These are phyloP conservation scores for Sebastes baramenuke DNA, from an alignment of 2,797 vertebrate species.

Conservation along the genomic window DNA sequence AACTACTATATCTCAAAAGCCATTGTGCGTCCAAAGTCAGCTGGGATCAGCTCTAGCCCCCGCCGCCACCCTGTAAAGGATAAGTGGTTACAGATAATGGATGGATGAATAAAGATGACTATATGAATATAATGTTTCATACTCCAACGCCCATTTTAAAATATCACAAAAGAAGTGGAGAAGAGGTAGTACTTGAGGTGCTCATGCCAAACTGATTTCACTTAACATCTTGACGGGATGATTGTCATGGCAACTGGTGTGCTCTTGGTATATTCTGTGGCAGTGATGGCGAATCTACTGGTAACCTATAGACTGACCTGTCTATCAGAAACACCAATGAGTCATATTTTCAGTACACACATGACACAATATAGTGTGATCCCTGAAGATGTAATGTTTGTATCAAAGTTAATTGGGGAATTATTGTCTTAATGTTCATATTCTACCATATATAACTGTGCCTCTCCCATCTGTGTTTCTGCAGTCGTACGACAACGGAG, in stretches of 20 bases:
- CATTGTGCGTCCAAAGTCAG: neutral
- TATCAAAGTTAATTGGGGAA: neutral
- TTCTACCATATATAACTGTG: neutral
- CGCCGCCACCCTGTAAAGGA: neutral
- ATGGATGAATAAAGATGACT: neutral
- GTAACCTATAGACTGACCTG: neutral
- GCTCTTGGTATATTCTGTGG: neutral
- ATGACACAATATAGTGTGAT: neutral
- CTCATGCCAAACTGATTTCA: neutral
- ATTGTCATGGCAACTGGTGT: neutral
- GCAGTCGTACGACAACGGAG: slow-evolving; percentile 92
- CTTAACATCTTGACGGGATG: neutral
- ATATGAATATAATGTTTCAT: neutral
- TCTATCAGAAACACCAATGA: neutral
- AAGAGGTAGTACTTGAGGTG: neutral
- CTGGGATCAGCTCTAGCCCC: neutral
- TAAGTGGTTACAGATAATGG: neutral
- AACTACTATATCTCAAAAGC: neutral
- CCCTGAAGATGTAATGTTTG: neutral
- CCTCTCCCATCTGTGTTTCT: neutral
- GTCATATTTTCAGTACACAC: neutral
- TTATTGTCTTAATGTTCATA: neutral
- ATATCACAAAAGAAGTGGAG: neutral
- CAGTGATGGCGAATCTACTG: neutral
- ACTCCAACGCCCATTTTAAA: neutral